These are phyloP conservation scores for Otocyon megalotis DNA, from an alignment of 2,113 vertebrate species.

Conservation along the genomic window DNA sequence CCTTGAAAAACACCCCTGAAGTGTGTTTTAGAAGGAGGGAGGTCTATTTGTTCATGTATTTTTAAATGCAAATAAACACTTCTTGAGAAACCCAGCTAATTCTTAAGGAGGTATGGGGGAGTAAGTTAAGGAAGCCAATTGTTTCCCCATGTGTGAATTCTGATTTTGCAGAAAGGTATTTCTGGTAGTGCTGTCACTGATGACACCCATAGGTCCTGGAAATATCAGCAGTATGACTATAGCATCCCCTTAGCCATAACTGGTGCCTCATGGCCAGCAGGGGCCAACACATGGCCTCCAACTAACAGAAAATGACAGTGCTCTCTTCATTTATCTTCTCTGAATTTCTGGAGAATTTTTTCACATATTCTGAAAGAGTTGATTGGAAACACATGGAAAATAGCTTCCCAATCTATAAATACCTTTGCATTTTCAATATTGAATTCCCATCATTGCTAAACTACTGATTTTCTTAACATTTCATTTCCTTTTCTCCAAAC, in stretches of 20 bases:
- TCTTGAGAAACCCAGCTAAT: background rate
- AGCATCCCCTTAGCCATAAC: background rate
- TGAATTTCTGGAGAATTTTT: background rate
- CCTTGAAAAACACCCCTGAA: background rate
- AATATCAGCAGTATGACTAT: background rate
- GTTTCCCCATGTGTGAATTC: background rate
- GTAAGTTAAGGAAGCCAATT: background rate
- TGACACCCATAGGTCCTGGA: background rate
- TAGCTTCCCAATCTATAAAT: conserved; percentile 10
- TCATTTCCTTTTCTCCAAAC: conserved; percentile 21
- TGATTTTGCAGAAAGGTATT: background rate
- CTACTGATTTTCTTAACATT: conserved; percentile 49
- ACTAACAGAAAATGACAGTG: background rate
- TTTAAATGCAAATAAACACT: conserved; percentile 25
- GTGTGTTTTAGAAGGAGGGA: background rate
- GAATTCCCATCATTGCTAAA: conserved; percentile 13
- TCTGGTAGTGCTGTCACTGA: background rate
- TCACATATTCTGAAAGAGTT: background rate
- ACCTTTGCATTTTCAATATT: conserved; percentile 50
- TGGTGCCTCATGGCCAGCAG: background rate
- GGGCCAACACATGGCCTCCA: background rate
- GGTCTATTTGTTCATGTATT: background rate
- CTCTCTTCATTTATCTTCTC: background rate
- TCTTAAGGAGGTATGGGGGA: background rate
- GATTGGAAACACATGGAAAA: background rate